Percentiles rank a stretch among this genome's conserved stretches.
phyloP scores from a whole-genome alignment of 2,888 invertebrate genomes.

The Tinea semifulvella region DNA sequence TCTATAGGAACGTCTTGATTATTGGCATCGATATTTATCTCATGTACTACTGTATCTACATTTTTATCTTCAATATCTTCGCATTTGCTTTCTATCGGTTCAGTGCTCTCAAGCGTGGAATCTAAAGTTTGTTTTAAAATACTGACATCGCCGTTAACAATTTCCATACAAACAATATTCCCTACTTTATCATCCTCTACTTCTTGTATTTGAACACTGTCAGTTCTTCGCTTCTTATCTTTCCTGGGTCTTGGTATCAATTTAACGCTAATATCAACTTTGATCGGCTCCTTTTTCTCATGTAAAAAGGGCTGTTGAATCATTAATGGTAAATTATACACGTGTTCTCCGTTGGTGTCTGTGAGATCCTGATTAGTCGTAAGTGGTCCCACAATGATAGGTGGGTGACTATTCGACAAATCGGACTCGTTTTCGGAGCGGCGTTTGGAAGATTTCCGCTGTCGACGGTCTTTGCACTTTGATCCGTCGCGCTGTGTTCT shows the following conservation, averaged over 20 bases:
- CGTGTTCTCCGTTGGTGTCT: slow-evolving; percentile 46
- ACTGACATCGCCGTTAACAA: slow-evolving; percentile 42
- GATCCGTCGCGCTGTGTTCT: slow-evolving; percentile 64
- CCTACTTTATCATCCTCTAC: slow-evolving; percentile 36
- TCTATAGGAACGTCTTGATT: background rate
- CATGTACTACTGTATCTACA: slow-evolving; percentile 15
- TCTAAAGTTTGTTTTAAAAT: slow-evolving; percentile 33
- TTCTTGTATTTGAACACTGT: slow-evolving; percentile 35
- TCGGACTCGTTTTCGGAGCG: slow-evolving; percentile 65
- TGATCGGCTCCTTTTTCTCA: slow-evolving; percentile 75
- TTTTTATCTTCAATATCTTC: slow-evolving; percentile 6
- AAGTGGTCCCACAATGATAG: slow-evolving; percentile 55
- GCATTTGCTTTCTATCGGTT: background rate
- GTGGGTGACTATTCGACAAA: slow-evolving; percentile 63
- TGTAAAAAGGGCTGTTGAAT: slow-evolving; percentile 69
- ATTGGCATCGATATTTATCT: slow-evolving; percentile 17
- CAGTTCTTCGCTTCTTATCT: slow-evolving; percentile 38
- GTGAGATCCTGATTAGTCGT: slow-evolving; percentile 63
- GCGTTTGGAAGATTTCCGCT: slow-evolving; percentile 47
- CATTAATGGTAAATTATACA: slow-evolving; percentile 58
- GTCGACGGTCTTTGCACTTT: slow-evolving; percentile 40
- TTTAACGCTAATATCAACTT: slow-evolving; percentile 81
- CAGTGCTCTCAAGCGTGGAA: too few species aligned
- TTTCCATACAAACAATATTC: slow-evolving; percentile 57
- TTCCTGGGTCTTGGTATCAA: slow-evolving; percentile 71